Conservation (phyloP, 2,888 invertebrate species). For the Elegia similella region DNA sequence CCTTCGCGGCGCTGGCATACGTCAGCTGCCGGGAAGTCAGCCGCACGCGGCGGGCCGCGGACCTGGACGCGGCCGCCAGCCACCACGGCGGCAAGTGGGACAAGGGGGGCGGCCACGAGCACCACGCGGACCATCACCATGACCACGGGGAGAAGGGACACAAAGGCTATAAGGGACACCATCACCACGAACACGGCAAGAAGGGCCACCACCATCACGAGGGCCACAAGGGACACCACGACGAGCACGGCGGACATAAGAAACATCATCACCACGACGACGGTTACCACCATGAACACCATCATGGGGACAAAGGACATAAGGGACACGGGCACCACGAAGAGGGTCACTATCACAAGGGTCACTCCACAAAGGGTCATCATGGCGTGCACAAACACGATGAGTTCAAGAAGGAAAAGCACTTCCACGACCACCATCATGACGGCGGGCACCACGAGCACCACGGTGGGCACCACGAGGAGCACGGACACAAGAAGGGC, state of each 20-base stretch:
- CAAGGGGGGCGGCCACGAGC: slow-evolving; percentile 84
- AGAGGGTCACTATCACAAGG: slow-evolving; percentile 89
- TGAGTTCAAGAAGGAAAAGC: slow-evolving; percentile 92
- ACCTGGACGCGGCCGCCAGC: slow-evolving; percentile 78
- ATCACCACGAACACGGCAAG: slow-evolving; percentile 84
- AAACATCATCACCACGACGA: slow-evolving; percentile 85
- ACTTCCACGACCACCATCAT: slow-evolving; percentile 92
- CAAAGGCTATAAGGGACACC: slow-evolving; percentile 86
- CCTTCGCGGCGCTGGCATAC: slow-evolving; percentile 75
- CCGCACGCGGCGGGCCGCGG: slow-evolving; percentile 72
- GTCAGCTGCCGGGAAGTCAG: slow-evolving; percentile 77
- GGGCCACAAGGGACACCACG: slow-evolving; percentile 83
- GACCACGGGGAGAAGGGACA: slow-evolving; percentile 87
- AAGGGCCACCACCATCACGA: slow-evolving; percentile 89
- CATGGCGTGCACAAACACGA: slow-evolving; percentile 92
- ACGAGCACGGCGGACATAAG: slow-evolving; percentile 84
- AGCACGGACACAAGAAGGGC: slow-evolving; percentile 90
- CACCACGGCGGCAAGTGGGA: slow-evolving; percentile 73
- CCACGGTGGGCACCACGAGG: slow-evolving; percentile 89
- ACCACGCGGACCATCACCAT: slow-evolving; percentile 83
- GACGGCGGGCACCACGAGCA: slow-evolving; percentile 90
- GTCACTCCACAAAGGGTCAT: slow-evolving; percentile 92
- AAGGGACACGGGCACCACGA: slow-evolving; percentile 81
- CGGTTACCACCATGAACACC: slow-evolving; percentile 84
- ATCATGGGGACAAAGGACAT: slow-evolving; percentile 85